phyloP scores from a whole-genome alignment of 2,113 vertebrate genomes.

The Carollia perspicillata region DNA sequence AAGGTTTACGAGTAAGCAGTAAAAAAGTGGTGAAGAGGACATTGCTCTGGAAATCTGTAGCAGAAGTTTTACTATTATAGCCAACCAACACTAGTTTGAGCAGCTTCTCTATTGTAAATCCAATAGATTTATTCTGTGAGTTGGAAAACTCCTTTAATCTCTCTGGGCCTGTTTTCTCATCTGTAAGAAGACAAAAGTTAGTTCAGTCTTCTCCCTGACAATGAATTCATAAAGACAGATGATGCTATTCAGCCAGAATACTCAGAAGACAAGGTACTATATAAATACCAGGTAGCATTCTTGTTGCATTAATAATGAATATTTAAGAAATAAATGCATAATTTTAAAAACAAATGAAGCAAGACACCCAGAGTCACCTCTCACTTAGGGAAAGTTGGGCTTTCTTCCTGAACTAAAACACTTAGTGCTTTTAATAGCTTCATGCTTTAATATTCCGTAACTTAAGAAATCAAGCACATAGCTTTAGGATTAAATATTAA shows the following conservation, averaged over 20 bases:
- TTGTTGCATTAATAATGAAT: constrained; percentile 65
- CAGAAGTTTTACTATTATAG: background rate
- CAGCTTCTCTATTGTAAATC: background rate
- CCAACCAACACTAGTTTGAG: too few relatives aligned
- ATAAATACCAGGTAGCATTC: background rate
- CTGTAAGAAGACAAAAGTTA: background rate
- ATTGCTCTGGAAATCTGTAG: background rate
- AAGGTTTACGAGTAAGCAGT: background rate
- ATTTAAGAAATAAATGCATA: constrained; percentile 55
- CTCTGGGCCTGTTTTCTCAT: background rate
- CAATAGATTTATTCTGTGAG: background rate
- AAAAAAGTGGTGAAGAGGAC: background rate
- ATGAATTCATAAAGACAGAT: constrained; percentile 15
- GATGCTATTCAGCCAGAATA: background rate
- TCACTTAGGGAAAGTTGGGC: constrained; percentile 28
- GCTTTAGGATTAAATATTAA: constrained; percentile 76
- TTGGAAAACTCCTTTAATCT: background rate
- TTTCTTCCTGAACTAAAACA: constrained; percentile 59
- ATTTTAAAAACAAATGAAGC: constrained; percentile 55
- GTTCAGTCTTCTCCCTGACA: background rate
- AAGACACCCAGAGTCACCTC: constrained; percentile 14
- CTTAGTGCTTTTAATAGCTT: constrained; percentile 64
- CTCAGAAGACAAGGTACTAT: constrained; percentile 12
- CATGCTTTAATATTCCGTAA: constrained; percentile 61
- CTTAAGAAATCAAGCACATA: constrained; percentile 40